phyloP scores from a whole-genome alignment of 1,140 invertebrate species.

The Papilio polyxenes region DNA sequence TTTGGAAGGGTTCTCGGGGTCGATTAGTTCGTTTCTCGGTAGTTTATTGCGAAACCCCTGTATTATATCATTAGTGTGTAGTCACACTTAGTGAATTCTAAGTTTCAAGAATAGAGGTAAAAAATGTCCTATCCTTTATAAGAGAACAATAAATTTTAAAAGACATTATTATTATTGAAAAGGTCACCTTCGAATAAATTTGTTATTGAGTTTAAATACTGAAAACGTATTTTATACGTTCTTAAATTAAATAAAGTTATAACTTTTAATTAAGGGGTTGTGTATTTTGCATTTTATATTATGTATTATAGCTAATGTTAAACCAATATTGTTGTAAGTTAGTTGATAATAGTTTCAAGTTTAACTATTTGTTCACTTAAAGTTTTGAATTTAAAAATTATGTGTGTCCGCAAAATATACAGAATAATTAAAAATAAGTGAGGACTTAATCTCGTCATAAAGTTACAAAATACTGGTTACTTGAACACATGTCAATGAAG shows the following conservation, averaged over 20 bases:
- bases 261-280: neutral
- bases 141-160: neutral
- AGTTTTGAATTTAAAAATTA: too few species aligned
- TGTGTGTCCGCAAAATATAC: too few species aligned
- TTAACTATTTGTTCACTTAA: too few species aligned
- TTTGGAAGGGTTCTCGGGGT: constrained; percentile 71
- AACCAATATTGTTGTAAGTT: too few species aligned
- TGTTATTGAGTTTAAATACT: neutral
- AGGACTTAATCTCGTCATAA: too few species aligned
- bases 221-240: neutral
- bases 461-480: neutral
- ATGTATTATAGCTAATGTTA: too few species aligned
- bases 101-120: constrained; percentile 40
- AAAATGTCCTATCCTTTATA: constrained; percentile 18
- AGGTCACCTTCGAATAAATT: neutral
- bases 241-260: neutral
- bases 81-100: constrained; percentile 62
- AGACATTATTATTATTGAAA: neutral
- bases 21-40: constrained; percentile 76
- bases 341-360: too few species aligned
- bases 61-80: constrained; percentile 75
- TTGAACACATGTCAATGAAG: neutral
- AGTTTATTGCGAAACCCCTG: constrained; percentile 62
- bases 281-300: too few species aligned
- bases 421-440: too few species aligned